These are phyloP conservation scores for Arenaria interpres DNA, from an alignment of 2,113 vertebrate species.

Conservation along the genomic window DNA sequence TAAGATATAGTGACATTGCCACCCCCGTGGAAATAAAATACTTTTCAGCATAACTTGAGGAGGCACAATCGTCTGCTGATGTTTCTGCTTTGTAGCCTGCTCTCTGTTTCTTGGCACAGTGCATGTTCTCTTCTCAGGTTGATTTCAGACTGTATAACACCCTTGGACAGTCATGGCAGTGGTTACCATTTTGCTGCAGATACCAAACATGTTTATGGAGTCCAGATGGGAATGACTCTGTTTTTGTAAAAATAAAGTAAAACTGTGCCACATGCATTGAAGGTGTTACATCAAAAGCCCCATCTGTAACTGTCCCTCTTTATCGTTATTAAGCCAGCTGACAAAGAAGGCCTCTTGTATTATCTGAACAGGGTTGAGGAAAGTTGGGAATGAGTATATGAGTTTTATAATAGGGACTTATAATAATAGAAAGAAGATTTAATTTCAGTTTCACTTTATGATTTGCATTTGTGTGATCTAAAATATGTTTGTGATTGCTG, in stretches of 20 bases:
- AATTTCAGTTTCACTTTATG: neutral
- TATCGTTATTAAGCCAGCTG: neutral
- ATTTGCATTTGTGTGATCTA: neutral
- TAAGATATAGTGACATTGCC: neutral
- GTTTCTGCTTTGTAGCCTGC: neutral
- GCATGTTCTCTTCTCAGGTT: neutral
- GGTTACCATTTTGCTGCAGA: neutral
- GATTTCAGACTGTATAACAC: neutral
- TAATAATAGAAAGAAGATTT: neutral
- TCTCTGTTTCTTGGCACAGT: neutral
- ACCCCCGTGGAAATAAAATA: neutral
- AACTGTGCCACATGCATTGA: neutral
- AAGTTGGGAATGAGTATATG: neutral
- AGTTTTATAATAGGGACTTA: neutral
- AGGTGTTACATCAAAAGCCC: neutral
- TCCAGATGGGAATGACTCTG: neutral
- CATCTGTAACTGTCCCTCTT: neutral
- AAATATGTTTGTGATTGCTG: neutral
- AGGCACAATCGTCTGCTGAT: neutral
- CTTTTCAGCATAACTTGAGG: neutral
- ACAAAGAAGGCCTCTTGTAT: neutral
- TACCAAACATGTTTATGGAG: neutral
- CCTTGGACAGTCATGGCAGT: neutral
- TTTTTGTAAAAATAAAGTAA: neutral
- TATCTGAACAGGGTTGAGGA: neutral